A percentile compares a stretch with the other conserved stretches of the same genome.
Conservation (phyloP, 2,888 invertebrate genomes). For the Ferrisia virgata region DNA sequence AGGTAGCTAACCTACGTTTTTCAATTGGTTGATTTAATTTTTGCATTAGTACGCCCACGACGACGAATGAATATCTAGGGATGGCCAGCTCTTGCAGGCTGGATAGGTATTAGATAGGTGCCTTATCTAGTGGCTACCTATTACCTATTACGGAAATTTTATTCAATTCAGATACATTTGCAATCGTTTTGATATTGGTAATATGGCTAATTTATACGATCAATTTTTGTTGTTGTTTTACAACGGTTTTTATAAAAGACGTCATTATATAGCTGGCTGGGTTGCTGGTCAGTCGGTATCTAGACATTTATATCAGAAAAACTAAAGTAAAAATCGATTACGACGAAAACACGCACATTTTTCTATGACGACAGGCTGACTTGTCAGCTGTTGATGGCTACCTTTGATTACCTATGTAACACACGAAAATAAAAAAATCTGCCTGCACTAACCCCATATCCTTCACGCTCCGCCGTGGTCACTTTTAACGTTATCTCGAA, state of each 20-base stretch:
- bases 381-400: conserved; percentile 46
- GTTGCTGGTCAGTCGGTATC: conserved; percentile 18
- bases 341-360: conserved; percentile 40
- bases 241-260: neutral
- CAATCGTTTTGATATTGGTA: neutral
- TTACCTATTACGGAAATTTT: no score
- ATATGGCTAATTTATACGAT: neutral
- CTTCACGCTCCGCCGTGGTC: conserved; percentile 8
- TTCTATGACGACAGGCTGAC: conserved; percentile 38
- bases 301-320: conserved; percentile 40
- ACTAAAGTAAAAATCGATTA: conserved; percentile 44
- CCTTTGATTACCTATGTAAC: conserved; percentile 43
- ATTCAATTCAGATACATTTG: neutral
- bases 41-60: neutral
- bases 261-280: no score
- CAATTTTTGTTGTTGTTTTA: neutral
- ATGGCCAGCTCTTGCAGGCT: no score
- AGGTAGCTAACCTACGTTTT: neutral
- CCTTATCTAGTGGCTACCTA: no score
- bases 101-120: no score
- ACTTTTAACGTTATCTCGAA: conserved; percentile 34
- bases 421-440: conserved; percentile 44
- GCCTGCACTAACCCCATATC: conserved; percentile 31
- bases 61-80: no score
- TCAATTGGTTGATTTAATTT: conserved; percentile 24